Evolutionary conservation across 1,140 invertebrate genomes (phyloP).

Genomic region (Macrobrachium nipponense): DNA sequence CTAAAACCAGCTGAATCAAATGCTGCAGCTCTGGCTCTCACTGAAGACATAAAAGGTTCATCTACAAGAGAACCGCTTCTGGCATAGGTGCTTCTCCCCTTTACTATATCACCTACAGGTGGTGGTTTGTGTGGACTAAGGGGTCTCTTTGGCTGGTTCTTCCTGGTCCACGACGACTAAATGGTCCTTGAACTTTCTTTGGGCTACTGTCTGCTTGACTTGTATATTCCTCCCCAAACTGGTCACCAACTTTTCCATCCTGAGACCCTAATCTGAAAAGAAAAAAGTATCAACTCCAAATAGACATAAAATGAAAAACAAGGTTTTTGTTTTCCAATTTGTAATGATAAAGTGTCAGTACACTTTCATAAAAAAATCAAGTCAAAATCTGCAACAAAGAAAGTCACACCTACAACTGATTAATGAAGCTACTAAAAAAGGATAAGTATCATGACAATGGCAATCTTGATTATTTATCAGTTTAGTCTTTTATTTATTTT

Average conservation of each 20-base stretch:
- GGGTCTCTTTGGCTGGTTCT: slow-evolving; percentile 17
- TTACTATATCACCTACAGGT: slow-evolving; percentile 49
- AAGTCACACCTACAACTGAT: no score
- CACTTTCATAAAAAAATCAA: neutral
- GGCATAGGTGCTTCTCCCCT: slow-evolving; percentile 60
- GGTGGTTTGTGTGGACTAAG: slow-evolving; percentile 35
- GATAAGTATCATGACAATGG: neutral
- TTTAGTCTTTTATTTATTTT: no score
- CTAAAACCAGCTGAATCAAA: slow-evolving; percentile 49
- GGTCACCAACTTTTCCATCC: no score
- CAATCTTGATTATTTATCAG: no score
- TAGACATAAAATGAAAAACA: no score
- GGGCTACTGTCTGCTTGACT: no score
- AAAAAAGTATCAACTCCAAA: no score
- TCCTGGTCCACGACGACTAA: slow-evolving; percentile 8
- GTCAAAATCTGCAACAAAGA: neutral
- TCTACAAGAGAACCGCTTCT: slow-evolving; percentile 42
- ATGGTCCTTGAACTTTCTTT: neutral
- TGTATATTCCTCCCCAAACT: no score
- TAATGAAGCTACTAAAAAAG: no score
- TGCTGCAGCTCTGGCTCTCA: slow-evolving; percentile 59
- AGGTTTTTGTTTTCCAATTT: no score
- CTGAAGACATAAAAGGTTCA: slow-evolving; percentile 56
- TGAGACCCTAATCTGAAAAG: no score
- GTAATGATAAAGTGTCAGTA: no score